phyloP scores from a whole-genome alignment of 2,888 invertebrate species.

The Schizotus pectinicornis region DNA sequence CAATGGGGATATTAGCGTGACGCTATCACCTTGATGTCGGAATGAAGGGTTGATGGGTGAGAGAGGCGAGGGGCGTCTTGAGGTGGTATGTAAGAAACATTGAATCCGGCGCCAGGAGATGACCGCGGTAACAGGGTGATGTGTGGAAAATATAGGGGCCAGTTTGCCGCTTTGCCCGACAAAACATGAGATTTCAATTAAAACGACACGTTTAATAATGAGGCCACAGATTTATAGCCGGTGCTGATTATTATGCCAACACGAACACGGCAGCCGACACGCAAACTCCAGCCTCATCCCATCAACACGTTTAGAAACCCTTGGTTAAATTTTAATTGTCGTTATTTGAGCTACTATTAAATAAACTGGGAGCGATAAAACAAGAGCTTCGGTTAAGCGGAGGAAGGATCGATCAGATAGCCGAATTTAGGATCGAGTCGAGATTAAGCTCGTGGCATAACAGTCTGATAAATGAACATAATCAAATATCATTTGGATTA shows the following conservation, averaged over 20 bases:
- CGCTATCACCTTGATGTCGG: too few relatives aligned
- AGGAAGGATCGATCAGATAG: not conserved
- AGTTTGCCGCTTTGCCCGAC: conserved; percentile 49
- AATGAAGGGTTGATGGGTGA: too few relatives aligned
- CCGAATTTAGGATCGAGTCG: conserved; percentile 16
- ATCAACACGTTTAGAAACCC: too few relatives aligned
- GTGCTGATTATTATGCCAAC: conserved; percentile 48
- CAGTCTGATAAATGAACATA: conserved; percentile 33
- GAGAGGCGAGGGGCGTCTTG: conserved; percentile 2
- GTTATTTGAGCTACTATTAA: conserved; percentile 4
- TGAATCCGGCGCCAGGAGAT: conserved; percentile 43
- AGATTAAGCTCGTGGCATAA: conserved; percentile 30
- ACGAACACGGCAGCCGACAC: conserved; percentile 39
- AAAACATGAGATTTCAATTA: conserved; percentile 69
- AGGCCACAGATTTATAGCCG: conserved; percentile 58
- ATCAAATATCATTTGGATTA: conserved; percentile 36
- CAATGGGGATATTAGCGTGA: too few relatives aligned
- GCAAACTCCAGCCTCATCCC: conserved; percentile 36
- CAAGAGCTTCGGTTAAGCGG: not conserved
- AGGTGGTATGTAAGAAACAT: conserved; percentile 38
- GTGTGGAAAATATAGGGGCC: conserved; percentile 33
- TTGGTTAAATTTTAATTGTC: conserved; percentile 14
- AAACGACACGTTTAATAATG: conserved; percentile 66
- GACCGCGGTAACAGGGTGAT: conserved; percentile 32
- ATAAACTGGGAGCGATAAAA: not conserved